These are phyloP conservation scores for Caradrina clavipalpis DNA, from an alignment of 2,888 invertebrate species.

Conservation along the genomic window DNA sequence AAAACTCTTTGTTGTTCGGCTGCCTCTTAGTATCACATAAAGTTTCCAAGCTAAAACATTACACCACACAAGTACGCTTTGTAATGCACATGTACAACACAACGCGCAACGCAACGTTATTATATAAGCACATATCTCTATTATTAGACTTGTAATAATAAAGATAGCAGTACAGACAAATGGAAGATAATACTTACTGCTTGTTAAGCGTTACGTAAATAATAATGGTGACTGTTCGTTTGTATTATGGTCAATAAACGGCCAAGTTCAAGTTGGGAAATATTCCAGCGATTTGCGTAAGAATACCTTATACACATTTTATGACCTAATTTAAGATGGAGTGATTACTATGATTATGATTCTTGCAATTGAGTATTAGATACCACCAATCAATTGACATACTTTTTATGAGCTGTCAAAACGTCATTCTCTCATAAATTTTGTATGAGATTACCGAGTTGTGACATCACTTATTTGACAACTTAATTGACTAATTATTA, in stretches of 20 bases:
- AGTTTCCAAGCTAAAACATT: constrained; percentile 18
- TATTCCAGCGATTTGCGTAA: constrained; percentile 22
- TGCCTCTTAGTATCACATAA: constrained; percentile 2
- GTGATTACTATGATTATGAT: neutral
- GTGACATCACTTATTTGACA: no score
- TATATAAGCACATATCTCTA: constrained; percentile 50
- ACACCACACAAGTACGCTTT: constrained; percentile 22
- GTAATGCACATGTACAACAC: neutral
- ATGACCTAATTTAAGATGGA: neutral
- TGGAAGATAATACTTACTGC: constrained; percentile 31
- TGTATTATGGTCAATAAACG: constrained; percentile 7
- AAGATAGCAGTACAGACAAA: constrained; percentile 28
- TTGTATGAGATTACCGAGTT: no score
- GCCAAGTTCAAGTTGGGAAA: constrained; percentile 44
- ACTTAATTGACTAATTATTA: no score
- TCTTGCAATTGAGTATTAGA: no score
- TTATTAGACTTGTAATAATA: constrained; percentile 43
- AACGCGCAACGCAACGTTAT: constrained; percentile 22
- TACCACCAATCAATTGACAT: no score
- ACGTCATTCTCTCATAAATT: no score
- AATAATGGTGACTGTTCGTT: constrained; percentile 6
- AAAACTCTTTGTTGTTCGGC: neutral
- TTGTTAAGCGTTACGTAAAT: constrained; percentile 34
- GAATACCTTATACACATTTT: neutral
- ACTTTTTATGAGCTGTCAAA: no score